Base-by-base conservation (phyloP, 2,797 vertebrate genomes). In the Channallabes apus region DNA sequence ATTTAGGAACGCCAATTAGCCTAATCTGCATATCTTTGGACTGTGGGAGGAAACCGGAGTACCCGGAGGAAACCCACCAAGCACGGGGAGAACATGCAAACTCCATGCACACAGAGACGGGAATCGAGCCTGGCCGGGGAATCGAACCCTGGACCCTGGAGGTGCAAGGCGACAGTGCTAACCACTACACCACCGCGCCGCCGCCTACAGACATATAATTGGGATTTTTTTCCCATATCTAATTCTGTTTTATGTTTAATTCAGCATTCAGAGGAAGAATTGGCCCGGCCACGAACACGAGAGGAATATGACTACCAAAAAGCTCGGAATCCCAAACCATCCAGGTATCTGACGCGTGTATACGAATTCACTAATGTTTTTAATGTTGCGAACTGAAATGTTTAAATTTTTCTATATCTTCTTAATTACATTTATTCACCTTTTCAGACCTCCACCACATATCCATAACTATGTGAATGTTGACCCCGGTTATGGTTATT, bases 241-340 rank as follows among this genome's bases (percentile, higher is more conserved):
- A 58, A 24, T 59, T 24, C 3, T 29, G 3, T 71, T 3, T 65
- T n/a, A 84, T 84, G 59, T 20, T 83, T 79, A 82, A 7, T 83
- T 83, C 90, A 99, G 97, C 90, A 92, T 2, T 94, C 93, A 81
- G 79, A 94, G 0, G 92, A 96, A 0, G 97, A 98, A 35, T 93
- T 94, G 1, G 89, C 92, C 0, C 94, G 95, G n/a, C 94, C 95
- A 61, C 94, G 96, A 88, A 94, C 95, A 61, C 96, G 94, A 90
- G 97, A 99, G 4, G 95, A 94, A 35, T 85, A 94, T 0, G 97
- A 99, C 83, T 75, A 94, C 87, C 96, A 97, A 84, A 95, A 93
- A 83, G 94, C 95, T 83, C 96, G 90, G 92, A 94, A 94, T 67
- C 94, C 97, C 86, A 97, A 96, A 88, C 92, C 96, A 78, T 87